Conservation (phyloP, 2,113 vertebrate genomes). For the Mustela lutreola region DNA sequence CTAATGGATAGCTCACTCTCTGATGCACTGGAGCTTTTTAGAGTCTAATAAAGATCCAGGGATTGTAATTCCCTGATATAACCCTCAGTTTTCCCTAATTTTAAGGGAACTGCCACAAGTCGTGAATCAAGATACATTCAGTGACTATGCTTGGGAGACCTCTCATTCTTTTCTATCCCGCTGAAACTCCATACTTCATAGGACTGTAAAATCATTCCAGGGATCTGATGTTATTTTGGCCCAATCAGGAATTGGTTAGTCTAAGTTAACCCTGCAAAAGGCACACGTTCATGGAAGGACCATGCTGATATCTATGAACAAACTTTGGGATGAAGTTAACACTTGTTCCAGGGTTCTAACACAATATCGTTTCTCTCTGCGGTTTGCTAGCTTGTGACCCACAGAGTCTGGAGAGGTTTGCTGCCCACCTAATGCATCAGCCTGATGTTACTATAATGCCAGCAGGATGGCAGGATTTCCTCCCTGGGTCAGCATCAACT, state of each 20-base stretch:
- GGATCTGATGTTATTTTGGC: background rate
- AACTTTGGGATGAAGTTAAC: background rate
- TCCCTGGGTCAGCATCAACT: background rate
- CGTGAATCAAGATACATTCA: background rate
- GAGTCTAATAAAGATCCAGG: background rate
- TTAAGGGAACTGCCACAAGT: background rate
- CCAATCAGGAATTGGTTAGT: background rate
- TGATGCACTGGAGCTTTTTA: background rate
- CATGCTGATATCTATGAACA: background rate
- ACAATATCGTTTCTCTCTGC: background rate
- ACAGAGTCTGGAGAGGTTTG: background rate
- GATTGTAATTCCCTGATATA: background rate
- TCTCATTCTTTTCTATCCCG: background rate
- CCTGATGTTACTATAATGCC: background rate
- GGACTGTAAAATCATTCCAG: background rate
- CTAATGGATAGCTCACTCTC: background rate
- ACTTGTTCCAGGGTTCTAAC: background rate
- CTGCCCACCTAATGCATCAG: background rate
- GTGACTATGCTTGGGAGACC: background rate
- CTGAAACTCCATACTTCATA: background rate
- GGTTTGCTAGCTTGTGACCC: background rate
- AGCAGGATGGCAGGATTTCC: background rate
- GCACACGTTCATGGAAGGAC: background rate
- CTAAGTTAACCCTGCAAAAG: background rate
- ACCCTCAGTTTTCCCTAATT: background rate